Evolutionary conservation across 2,113 vertebrate genomes (phyloP), one percentile per base, ranked within the genome.

Genomic region (Rostratula benghalensis): DNA sequence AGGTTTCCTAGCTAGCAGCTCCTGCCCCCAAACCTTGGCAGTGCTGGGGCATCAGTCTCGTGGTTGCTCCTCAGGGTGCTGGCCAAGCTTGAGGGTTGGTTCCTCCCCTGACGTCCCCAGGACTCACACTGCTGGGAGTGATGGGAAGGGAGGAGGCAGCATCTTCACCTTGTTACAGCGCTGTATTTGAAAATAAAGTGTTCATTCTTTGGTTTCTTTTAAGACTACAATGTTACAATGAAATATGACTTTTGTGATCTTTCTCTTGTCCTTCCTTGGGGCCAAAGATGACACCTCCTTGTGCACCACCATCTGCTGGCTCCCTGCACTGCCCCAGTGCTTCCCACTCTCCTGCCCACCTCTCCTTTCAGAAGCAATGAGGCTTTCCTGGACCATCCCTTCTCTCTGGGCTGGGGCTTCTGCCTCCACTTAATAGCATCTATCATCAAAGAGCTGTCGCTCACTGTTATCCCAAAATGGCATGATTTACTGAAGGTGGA

Each of bases 171-270:
- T 20, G 33, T n/a, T 41, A 8, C 8, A 6, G 16, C 35, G 45
- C 33, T 3, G 0, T 30, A 5, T 46, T 14, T 45, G 45, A 69
- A 69, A 95, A 77, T 30, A 73, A 85, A 79, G 46, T 2, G 20
- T 0, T 1, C 11, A 59, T 0, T 1, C 13, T 64, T 7, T 23
- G 48, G 3, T 63, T 30, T 37, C 30, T 25, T 39, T 54, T 11
- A 41, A 79, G 16, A 56, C 21, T 18, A 3, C 25, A n/a, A 6
- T 24, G 30, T 21, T 18, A 3, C 25, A n/a, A 6, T 24, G 30
- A 82, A 69, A 27, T 33, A 13, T 7, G 28, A 11, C 5, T 76
- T 35, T 6, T 61, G 71, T 19, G 8, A 33, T 10, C 33, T 30
- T 59, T 37, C 31, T 11, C 28, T 53, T 1, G 17, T 13, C 50